A percentile compares a stretch with the other conserved stretches of the same genome.
phyloP scores from a whole-genome alignment of 2,888 invertebrate species.

The Patella depressa region DNA sequence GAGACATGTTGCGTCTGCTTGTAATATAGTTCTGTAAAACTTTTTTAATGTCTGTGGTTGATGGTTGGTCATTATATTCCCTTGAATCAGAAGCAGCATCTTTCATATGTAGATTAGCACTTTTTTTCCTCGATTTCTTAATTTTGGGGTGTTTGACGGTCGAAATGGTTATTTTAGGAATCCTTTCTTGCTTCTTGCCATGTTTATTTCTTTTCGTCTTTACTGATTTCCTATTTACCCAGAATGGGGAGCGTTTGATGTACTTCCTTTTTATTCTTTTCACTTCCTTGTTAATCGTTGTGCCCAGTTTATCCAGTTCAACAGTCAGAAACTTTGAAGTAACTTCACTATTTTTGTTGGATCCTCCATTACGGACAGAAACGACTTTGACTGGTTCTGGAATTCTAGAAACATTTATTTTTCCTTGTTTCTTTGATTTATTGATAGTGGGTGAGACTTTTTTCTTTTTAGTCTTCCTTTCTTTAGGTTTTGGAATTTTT shows the following conservation, averaged over 20 bases:
- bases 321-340: not conserved
- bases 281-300: not conserved
- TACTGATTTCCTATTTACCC: not conserved
- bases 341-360: not conserved
- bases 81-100: not conserved
- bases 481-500: not conserved
- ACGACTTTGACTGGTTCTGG: too few relatives aligned
- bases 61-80: too few relatives aligned
- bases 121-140: not conserved
- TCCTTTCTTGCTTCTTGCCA: too few relatives aligned
- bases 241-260: not conserved
- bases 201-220: not conserved
- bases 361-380: too few relatives aligned
- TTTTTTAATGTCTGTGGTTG: not conserved
- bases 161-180: not conserved
- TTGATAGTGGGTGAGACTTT: not conserved
- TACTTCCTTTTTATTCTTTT: conserved; percentile 4
- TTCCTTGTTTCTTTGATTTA: not conserved
- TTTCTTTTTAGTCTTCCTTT: not conserved
- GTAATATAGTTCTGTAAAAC: conserved; percentile 1
- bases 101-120: not conserved
- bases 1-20: not conserved
- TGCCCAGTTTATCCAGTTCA: not conserved
- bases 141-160: not conserved
- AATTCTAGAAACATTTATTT: too few relatives aligned